Percentiles rank a stretch among this genome's conserved stretches.
These are phyloP conservation scores for Drosophila busckii DNA, from an alignment of 1,140 invertebrate genomes.

Conservation along the genomic window DNA sequence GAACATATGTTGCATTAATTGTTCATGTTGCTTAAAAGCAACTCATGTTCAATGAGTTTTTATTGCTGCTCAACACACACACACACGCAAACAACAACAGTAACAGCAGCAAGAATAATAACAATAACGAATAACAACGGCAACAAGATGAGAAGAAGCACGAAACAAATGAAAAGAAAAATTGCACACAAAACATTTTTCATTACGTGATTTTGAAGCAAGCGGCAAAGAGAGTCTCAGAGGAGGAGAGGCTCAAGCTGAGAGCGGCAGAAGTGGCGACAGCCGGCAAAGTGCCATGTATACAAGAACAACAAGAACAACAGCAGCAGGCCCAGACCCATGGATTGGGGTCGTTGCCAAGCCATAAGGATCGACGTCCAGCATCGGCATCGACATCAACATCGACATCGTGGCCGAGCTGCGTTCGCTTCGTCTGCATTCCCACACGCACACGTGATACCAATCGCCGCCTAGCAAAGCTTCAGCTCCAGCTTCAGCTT, in stretches of 20 bases:
- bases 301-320: slow-evolving; percentile 47
- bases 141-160: slow-evolving; percentile 30
- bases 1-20: slow-evolving; percentile 76
- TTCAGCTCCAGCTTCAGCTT: slow-evolving; percentile 2
- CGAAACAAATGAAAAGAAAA: slow-evolving; percentile 71
- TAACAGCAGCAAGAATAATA: slow-evolving; percentile 24
- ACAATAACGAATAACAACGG: not conserved
- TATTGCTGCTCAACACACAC: slow-evolving; percentile 74
- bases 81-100: slow-evolving; percentile 68
- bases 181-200: slow-evolving; percentile 75
- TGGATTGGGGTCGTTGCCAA: slow-evolving; percentile 51
- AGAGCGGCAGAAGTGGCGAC: slow-evolving; percentile 59
- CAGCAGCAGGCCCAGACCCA: slow-evolving; percentile 19
- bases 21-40: slow-evolving; percentile 73
- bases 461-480: slow-evolving; percentile 38
- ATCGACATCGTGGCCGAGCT: too few relatives aligned
- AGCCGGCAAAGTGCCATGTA: slow-evolving; percentile 72
- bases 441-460: slow-evolving; percentile 73
- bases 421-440: slow-evolving; percentile 56
- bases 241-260: not conserved
- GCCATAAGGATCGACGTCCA: slow-evolving; percentile 53
- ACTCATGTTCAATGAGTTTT: slow-evolving; percentile 75
- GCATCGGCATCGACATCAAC: not conserved
- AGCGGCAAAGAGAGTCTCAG: slow-evolving; percentile 22
- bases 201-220: slow-evolving; percentile 75